Evolutionary conservation across 2,113 vertebrate species (phyloP), one percentile per base, ranked within the genome.

Genomic region (Plectropomus leopardus): DNA sequence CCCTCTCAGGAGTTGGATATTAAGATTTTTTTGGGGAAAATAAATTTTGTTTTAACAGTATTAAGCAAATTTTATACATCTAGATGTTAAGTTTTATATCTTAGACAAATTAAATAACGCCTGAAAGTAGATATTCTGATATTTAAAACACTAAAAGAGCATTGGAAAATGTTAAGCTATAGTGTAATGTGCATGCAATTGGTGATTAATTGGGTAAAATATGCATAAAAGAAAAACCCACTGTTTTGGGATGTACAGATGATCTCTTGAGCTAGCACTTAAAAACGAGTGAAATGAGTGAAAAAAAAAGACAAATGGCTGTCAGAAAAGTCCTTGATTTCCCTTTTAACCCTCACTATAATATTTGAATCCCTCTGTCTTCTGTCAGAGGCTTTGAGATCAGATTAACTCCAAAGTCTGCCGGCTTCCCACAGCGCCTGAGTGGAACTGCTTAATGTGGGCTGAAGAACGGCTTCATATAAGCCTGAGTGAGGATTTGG

Each of bases 401-500:
- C 28, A 80, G 85, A 87, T 88, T 86, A 87, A 83, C n/a, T 64
- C 1, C 1, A 45, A 72, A 36, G 32, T 90, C 76, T 86, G 67
- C 67, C 30, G 72, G 65, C 68, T 76, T 71, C 85, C 82, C 55
- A 64, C 36, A 64, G 78, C 76, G 86, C 74, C 65, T 23, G 57
- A 81, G 67, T 0, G 4, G 44, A 64, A 78, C 23, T 71, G 67
- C 85, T 86, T 82, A 83, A 83, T 84, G 69, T 76, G 63, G 24
- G 55, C 82, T 77, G 78, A 71, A 63, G 83, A 89, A 64, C 76
- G 1, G 83, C 78, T 88, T 61, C 67, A 40, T 40, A 19, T 89
- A 85, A 91, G 81, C 78, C 88, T 9, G 70, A 83, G 57, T 72
- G 32, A 86, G 91, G 83, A 88, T 90, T 91, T 91, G 23, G 61